These are phyloP conservation scores for Osmerus eperlanus DNA, from an alignment of 2,113 vertebrate species.

Conservation along the genomic window DNA sequence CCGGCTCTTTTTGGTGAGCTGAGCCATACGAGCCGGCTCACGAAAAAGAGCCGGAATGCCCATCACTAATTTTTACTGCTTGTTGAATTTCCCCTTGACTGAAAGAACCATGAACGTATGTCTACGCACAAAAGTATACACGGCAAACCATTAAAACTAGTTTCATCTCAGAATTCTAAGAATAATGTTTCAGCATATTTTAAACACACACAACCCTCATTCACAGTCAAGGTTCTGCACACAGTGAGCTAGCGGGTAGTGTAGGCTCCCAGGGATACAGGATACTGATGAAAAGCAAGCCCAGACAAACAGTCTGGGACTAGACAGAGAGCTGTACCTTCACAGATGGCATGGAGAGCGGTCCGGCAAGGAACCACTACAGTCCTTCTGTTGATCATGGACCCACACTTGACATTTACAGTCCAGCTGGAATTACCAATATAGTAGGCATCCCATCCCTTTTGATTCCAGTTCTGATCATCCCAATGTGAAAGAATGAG, in stretches of 20 bases:
- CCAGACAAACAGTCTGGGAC: neutral
- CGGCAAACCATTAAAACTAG: too few species aligned
- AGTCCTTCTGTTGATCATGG: constrained; percentile 34
- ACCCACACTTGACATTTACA: neutral
- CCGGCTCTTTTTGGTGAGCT: too few species aligned
- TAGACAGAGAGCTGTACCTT: constrained; percentile 37
- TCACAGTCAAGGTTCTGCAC: neutral
- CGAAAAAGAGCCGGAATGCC: too few species aligned
- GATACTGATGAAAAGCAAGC: neutral
- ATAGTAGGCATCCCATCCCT: too few species aligned
- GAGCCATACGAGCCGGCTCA: too few species aligned
- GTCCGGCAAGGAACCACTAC: constrained; percentile 32
- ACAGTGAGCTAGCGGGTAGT: neutral
- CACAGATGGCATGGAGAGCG: constrained; percentile 33
- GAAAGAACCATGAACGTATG: constrained; percentile 38
- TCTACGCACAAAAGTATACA: constrained; percentile 1
- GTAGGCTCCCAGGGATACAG: neutral
- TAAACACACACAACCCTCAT: neutral
- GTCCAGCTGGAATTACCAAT: too few species aligned
- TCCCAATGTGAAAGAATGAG: neutral
- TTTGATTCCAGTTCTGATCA: too few species aligned
- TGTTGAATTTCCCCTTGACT: constrained; percentile 44
- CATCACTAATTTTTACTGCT: constrained; percentile 50
- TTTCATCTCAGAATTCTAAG: neutral
- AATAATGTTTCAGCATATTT: neutral